Base-by-base conservation (phyloP, 2,797 vertebrate genomes). In the Fistularia tabacaria region DNA sequence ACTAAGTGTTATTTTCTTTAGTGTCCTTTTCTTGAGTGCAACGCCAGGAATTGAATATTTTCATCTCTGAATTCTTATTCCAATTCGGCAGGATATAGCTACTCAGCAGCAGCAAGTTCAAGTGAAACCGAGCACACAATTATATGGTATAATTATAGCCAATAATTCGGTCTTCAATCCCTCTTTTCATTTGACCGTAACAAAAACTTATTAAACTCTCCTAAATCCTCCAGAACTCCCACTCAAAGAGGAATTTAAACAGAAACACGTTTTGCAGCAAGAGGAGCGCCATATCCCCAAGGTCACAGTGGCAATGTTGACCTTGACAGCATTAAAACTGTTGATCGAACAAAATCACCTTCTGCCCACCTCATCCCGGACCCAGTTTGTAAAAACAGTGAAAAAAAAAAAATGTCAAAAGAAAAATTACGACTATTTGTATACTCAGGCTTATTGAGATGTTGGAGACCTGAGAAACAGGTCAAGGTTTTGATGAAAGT, bases 111-210 rank as follows among this genome's bases (percentile, higher is more conserved):
- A 15, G 1, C 37, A 37, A 11, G 13, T 13, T 69, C 54, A 63
- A 81, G 14, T 64, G 7, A 64, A 73, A 69, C 73, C 58, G 73
- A 64, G 62, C 61, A 53, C 54, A 62, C 73, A 63, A 73, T 73
- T 71, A 69, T 56, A 48, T 37, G 36, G 41, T 40, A 63, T 66
- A 73, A 69, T 76, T 71, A 74, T 13, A 63, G 62, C 45, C 53
- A 49, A 62, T 54, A 60, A 68, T 76, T 62, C 54, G 78, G 57
- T 38, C 36, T 65, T 81, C 59, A 62, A 59, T 61, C 59, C 58
- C 8, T 59, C 44, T 66, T 57, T 65, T 58, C 54, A 71, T 68
- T 50, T 74, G 71, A 79, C 57, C 14, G 8, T 78, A 66, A 84
- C 15, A 36, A 57, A 79, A 76, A 80, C 37, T 3, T 60, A 72